Evolutionary conservation across 2,888 invertebrate species (phyloP).

Genomic region (Cataglyphis livida): DNA sequence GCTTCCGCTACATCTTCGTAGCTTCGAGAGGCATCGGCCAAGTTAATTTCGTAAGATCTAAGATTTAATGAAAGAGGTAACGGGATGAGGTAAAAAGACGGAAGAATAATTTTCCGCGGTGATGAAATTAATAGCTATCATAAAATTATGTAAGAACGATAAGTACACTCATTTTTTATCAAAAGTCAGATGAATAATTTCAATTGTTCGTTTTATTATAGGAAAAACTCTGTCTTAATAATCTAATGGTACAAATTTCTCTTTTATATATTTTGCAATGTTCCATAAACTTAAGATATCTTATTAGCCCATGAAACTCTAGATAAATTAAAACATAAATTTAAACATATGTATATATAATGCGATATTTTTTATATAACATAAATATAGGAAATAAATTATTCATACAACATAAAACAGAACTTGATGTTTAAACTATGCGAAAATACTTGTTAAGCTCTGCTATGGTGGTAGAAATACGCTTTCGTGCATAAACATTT

Average conservation of each 20-base stretch:
- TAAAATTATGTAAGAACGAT: neutral
- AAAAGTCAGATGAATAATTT: neutral
- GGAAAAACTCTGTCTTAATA: no score
- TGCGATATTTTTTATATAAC: neutral
- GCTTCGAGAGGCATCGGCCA: neutral
- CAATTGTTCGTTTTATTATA: neutral
- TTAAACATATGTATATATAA: neutral
- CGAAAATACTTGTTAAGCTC: neutral
- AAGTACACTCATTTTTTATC: neutral
- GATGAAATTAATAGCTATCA: neutral
- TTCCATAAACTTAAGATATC: no score
- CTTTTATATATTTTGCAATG: no score
- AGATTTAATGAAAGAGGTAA: conserved; percentile 6
- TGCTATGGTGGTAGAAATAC: conserved; percentile 1
- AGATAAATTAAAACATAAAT: no score
- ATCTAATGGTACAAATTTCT: no score
- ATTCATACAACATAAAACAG: neutral
- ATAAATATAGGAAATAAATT: neutral
- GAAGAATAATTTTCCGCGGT: neutral
- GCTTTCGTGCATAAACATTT: conserved; percentile 15
- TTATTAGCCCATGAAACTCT: no score
- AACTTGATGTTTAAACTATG: neutral
- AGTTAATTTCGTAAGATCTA: conserved; percentile 12
- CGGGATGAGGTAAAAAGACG: neutral
- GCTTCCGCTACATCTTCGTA: conserved; percentile 21